Percentiles rank a stretch among this genome's conserved stretches.
Conservation (phyloP, 2,888 invertebrate genomes). For the Geophilus truncorum region DNA sequence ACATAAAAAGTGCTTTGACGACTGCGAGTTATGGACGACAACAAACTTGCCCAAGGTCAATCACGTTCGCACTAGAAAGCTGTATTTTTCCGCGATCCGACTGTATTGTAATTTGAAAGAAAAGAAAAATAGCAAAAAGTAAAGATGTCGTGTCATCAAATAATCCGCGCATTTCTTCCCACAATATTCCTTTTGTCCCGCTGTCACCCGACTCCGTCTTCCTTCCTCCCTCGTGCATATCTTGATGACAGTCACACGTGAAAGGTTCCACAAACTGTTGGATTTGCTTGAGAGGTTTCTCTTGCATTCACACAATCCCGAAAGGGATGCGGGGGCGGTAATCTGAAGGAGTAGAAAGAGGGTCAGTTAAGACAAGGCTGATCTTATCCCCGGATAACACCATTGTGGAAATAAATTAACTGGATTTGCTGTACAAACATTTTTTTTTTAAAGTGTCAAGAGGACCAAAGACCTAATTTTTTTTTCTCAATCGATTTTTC, state of each 20-base stretch:
- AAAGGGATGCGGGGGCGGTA: slow-evolving; percentile 1
- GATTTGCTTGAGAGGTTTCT: background rate
- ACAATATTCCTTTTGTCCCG: background rate
- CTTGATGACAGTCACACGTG: slow-evolving; percentile 16
- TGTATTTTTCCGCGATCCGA: background rate
- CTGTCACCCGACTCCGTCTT: background rate
- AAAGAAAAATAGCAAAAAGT: background rate
- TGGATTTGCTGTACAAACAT: background rate
- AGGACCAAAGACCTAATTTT: no score
- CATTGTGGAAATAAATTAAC: slow-evolving; percentile 1
- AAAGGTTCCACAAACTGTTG: slow-evolving; percentile 15
- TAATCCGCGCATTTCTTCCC: background rate
- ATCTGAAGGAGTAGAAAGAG: background rate
- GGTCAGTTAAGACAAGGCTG: background rate
- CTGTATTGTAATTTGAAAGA: background rate
- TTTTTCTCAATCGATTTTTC: background rate
- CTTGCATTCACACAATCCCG: background rate
- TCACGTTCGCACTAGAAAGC: background rate
- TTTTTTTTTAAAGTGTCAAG: background rate
- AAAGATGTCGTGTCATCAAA: background rate
- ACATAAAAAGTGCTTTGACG: background rate
- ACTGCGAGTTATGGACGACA: background rate
- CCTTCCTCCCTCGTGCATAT: slow-evolving; percentile 4
- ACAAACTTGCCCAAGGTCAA: background rate
- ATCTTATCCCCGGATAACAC: background rate